These are phyloP conservation scores for Macrostomum lignano DNA, from an alignment of 1,140 invertebrate species.

Conservation along the genomic window DNA sequence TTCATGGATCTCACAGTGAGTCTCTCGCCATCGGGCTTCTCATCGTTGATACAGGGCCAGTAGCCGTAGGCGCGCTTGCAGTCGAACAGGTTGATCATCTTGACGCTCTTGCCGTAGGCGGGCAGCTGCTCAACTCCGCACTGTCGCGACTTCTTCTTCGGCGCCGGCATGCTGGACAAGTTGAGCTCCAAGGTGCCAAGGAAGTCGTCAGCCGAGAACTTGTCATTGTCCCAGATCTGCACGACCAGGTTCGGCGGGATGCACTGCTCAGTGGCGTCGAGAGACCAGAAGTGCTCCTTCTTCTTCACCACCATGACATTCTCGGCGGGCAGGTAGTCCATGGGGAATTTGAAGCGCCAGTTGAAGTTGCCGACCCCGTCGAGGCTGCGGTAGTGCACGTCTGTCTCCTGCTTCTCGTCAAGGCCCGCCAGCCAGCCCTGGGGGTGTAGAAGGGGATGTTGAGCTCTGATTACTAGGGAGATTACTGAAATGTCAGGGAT, in stretches of 20 bases:
- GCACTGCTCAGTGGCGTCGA: conserved; percentile 25
- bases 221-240: conserved; percentile 32
- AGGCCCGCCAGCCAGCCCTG: conserved; percentile 28
- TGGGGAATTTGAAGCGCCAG: conserved; percentile 30
- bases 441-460: too few species aligned
- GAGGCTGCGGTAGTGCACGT: conserved; percentile 31
- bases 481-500: too few species aligned
- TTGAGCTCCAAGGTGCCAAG: conserved; percentile 27
- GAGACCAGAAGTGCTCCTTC: conserved; percentile 31
- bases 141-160: conserved; percentile 16
- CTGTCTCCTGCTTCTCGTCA: conserved; percentile 28
- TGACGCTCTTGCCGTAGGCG: conserved; percentile 16
- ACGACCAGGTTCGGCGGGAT: conserved; percentile 23
- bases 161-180: conserved; percentile 23
- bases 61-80: conserved; percentile 25
- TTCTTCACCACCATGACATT: conserved; percentile 27
- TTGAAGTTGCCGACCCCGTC: conserved; percentile 33
- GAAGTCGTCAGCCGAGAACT: conserved; percentile 31
- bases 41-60: conserved; percentile 28
- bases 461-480: too few species aligned
- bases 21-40: conserved; percentile 12
- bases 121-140: conserved; percentile 19
- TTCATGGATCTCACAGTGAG: too few species aligned
- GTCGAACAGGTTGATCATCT: conserved; percentile 28
- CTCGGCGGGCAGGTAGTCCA: conserved; percentile 29